Percentiles rank a stretch among this genome's conserved stretches.
phyloP scores from a whole-genome alignment of 2,888 invertebrate genomes.

The Gymnosoma rotundatum region DNA sequence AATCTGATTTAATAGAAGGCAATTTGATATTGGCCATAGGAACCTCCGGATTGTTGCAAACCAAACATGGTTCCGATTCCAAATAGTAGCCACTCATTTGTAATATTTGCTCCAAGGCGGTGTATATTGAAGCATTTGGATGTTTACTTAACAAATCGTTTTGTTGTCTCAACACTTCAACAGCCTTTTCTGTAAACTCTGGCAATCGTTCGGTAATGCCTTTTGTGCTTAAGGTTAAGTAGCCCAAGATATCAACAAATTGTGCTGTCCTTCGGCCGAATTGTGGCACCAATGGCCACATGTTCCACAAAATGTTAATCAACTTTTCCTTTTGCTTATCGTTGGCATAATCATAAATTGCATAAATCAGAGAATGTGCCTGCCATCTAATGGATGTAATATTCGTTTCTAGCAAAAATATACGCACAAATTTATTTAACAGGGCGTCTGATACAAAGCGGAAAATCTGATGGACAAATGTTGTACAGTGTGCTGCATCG shows the following conservation, averaged over 20 bases:
- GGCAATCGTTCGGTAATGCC: slow-evolving; percentile 86
- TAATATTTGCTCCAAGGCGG: slow-evolving; percentile 95
- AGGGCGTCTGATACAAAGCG: slow-evolving; percentile 84
- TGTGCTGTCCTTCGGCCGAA: slow-evolving; percentile 97
- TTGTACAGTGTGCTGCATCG: slow-evolving; percentile 87
- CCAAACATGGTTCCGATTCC: slow-evolving; percentile 98
- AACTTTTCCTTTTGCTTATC: slow-evolving; percentile 90
- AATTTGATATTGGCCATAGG: slow-evolving; percentile 95
- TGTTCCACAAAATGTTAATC: slow-evolving; percentile 92
- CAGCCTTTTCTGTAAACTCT: slow-evolving; percentile 93
- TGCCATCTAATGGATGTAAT: slow-evolving; percentile 97
- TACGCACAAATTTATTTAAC: slow-evolving; percentile 88
- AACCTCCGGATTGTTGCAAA: slow-evolving; percentile 98
- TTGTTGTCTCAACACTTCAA: slow-evolving; percentile 92
- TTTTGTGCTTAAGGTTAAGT: slow-evolving; percentile 93
- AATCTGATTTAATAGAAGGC: slow-evolving; percentile 96
- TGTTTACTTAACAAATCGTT: slow-evolving; percentile 94
- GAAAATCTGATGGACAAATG: slow-evolving; percentile 88
- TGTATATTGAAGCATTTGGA: slow-evolving; percentile 96
- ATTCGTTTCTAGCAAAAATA: slow-evolving; percentile 96
- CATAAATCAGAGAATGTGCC: slow-evolving; percentile 92
- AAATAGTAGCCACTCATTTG: slow-evolving; percentile 98
- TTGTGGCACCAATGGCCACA: slow-evolving; percentile 94
- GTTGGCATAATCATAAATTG: slow-evolving; percentile 92
- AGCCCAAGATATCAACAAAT: slow-evolving; percentile 97